phyloP scores from a whole-genome alignment of 2,888 invertebrate genomes.

The Omphaloscelis lunosa region DNA sequence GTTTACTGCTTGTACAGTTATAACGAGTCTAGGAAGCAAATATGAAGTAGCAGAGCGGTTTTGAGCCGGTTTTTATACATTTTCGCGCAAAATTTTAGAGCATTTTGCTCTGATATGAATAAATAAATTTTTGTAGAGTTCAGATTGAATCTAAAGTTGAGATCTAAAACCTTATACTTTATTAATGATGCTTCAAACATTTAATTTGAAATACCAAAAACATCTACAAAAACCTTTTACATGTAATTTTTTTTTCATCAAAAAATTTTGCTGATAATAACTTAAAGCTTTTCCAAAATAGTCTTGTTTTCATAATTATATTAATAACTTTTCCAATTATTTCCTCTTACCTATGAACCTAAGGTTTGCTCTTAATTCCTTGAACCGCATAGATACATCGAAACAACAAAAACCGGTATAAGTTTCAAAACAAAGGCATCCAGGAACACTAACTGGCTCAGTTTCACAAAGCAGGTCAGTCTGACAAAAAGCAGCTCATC shows the following conservation, averaged over 20 bases:
- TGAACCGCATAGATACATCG: not conserved
- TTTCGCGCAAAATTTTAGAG: not conserved
- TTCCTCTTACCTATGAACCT: not conserved
- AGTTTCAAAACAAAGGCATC: slow-evolving; percentile 52
- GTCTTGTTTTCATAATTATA: too few relatives aligned
- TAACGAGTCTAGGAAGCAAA: slow-evolving; percentile 54
- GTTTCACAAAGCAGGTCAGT: slow-evolving; percentile 56
- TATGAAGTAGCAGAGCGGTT: slow-evolving; percentile 10
- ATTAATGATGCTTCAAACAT: not conserved
- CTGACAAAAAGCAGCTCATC: slow-evolving; percentile 62
- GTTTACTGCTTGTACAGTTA: slow-evolving; percentile 52
- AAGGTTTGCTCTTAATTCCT: slow-evolving; percentile 8
- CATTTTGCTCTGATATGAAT: not conserved
- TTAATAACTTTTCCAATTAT: not conserved
- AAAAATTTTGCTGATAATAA: not conserved
- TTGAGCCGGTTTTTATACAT: slow-evolving; percentile 19
- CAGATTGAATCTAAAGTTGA: not conserved
- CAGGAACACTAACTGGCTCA: slow-evolving; percentile 44
- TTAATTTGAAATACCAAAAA: not conserved
- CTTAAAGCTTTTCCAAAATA: not conserved
- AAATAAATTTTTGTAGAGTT: not conserved
- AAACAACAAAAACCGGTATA: slow-evolving; percentile 33
- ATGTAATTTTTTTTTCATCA: too few relatives aligned
- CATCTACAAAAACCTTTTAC: too few relatives aligned
- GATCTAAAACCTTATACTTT: not conserved